A percentile compares a stretch with the other conserved stretches of the same genome.
Evolutionary conservation across 2,888 invertebrate species (phyloP).

Genomic region (Exephanes ischioxanthus): DNA sequence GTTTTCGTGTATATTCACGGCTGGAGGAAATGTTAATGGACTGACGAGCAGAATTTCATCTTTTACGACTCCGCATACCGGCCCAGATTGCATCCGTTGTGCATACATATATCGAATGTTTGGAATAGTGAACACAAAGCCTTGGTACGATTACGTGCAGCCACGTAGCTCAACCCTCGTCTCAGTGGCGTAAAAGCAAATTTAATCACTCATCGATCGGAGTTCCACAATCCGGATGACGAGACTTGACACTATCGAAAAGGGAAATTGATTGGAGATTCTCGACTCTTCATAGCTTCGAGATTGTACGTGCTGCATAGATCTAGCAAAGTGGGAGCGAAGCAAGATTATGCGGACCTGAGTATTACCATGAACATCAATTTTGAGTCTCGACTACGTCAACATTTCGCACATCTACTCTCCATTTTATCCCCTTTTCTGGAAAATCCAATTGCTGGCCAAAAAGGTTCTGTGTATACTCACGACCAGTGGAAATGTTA

Average conservation of each 20-base stretch:
- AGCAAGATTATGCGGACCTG: neutral
- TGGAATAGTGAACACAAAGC: neutral
- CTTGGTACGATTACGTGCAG: neutral
- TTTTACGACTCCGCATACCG: too few relatives aligned
- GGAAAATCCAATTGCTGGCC: too few relatives aligned
- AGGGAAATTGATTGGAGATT: slow-evolving; percentile 2
- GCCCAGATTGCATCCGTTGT: too few relatives aligned
- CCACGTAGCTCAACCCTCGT: neutral
- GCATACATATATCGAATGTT: too few relatives aligned
- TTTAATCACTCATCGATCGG: slow-evolving; percentile 4
- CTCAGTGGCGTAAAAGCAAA: neutral
- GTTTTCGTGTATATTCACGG: too few relatives aligned
- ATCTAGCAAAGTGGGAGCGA: neutral
- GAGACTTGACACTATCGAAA: slow-evolving; percentile 27
- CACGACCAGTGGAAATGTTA: too few relatives aligned
- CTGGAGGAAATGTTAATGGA: too few relatives aligned
- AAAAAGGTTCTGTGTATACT: too few relatives aligned
- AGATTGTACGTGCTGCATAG: neutral
- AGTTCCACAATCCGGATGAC: neutral
- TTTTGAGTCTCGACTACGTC: neutral
- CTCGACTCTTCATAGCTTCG: slow-evolving; percentile 1
- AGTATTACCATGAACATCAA: neutral
- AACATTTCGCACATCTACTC: too few relatives aligned
- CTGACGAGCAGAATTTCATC: too few relatives aligned
- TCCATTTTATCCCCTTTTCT: too few relatives aligned